Conservation (phyloP, 2,797 vertebrate species). For the Euthynnus affinis region DNA sequence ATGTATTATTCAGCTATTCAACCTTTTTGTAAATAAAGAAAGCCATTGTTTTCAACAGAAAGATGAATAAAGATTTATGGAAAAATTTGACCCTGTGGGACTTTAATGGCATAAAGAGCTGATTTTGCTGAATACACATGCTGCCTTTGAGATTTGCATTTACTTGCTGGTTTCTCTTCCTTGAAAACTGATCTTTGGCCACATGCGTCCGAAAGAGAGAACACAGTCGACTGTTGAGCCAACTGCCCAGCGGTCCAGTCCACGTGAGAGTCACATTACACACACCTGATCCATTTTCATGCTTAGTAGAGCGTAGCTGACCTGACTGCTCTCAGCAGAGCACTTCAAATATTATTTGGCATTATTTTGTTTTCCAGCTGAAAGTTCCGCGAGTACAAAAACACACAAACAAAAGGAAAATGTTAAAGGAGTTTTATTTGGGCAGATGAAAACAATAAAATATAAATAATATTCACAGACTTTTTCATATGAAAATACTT, state of each 20-base stretch:
- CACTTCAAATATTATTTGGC: constrained; percentile 4
- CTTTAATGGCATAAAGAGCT: constrained; percentile 31
- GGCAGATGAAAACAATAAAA: constrained; percentile 79
- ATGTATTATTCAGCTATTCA: constrained; percentile 76
- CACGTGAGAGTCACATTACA: constrained; percentile 58
- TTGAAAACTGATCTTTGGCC: constrained; percentile 26
- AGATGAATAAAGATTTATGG: constrained; percentile 81
- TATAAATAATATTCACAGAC: constrained; percentile 86
- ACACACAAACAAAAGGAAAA: constrained; percentile 29
- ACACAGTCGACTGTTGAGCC: constrained; percentile 31
- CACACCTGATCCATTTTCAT: constrained; percentile 50
- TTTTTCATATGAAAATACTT: constrained; percentile 82
- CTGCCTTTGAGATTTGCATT: constrained; percentile 31
- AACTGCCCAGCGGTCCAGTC: constrained; percentile 9
- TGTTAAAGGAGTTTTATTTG: constrained; percentile 76
- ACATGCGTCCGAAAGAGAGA: constrained; percentile 23
- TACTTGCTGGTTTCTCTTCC: constrained; percentile 6
- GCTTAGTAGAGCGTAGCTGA: constrained; percentile 31
- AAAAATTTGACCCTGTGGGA: constrained; percentile 33
- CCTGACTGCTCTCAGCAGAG: constrained; percentile 11
- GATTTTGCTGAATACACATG: constrained; percentile 6
- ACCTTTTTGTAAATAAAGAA: constrained; percentile 83
- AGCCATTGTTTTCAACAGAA: constrained; percentile 81
- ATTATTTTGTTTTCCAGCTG: constrained; percentile 5
- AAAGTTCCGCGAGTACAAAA: constrained; percentile 6